These are phyloP conservation scores for Mesaphorura yosii DNA, from an alignment of 1,140 invertebrate species.

Conservation along the genomic window DNA sequence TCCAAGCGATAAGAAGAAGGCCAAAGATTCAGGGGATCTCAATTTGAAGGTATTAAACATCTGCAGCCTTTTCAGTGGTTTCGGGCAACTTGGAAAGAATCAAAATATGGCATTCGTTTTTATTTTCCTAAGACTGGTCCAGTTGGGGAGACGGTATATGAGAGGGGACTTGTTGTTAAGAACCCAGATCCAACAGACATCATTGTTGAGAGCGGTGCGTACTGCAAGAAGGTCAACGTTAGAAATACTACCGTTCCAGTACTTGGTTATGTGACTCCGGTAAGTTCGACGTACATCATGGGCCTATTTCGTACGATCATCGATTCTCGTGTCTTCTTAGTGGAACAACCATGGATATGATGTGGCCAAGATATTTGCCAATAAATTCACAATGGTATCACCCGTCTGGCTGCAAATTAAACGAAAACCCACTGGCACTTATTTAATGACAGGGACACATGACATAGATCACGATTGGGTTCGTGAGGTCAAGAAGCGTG, in stretches of 20 bases:
- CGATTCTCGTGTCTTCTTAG: conserved; percentile 44
- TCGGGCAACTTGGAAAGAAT: neutral
- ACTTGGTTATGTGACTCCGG: conserved; percentile 81
- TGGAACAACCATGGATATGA: conserved; percentile 94
- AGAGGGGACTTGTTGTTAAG: conserved; percentile 53
- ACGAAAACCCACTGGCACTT: conserved; percentile 46
- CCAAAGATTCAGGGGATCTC: neutral
- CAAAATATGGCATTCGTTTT: neutral
- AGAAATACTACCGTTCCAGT: conserved; percentile 57
- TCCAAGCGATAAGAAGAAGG: conserved; percentile 21
- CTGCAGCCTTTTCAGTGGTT: neutral
- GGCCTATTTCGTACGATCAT: conserved; percentile 2
- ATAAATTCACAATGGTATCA: conserved; percentile 80
- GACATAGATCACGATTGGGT: conserved; percentile 77
- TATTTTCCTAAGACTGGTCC: conserved; percentile 44
- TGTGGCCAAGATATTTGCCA: conserved; percentile 75
- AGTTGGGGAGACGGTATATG: conserved; percentile 52
- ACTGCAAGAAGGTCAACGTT: conserved; percentile 52
- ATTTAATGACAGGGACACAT: conserved; percentile 55
- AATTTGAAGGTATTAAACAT: neutral
- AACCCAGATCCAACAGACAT: conserved; percentile 57
- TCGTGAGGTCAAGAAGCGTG: conserved; percentile 48
- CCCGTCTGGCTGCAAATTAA: conserved; percentile 88
- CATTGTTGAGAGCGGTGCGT: conserved; percentile 57
- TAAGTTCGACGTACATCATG: conserved; percentile 38